A percentile compares a stretch with the other conserved stretches of the same genome.
phyloP scores from a whole-genome alignment of 1,140 invertebrate species.

The Conus betulinus region DNA sequence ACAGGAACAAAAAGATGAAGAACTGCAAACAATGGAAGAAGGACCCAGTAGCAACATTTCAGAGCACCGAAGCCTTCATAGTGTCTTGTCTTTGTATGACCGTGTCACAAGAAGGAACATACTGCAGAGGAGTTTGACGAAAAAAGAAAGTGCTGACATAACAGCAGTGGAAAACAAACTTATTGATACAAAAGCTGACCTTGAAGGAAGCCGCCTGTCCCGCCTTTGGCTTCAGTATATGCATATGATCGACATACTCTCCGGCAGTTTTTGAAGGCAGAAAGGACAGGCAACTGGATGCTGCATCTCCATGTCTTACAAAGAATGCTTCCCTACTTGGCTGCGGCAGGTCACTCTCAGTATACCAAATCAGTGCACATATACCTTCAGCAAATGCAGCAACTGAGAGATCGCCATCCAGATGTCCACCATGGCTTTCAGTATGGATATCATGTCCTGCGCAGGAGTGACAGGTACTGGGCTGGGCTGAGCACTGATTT shows the following conservation, averaged over 20 bases:
- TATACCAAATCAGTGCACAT: conserved; percentile 32
- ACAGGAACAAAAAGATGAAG: neutral
- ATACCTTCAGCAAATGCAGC: too few species aligned
- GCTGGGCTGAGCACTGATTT: too few species aligned
- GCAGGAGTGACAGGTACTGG: too few species aligned
- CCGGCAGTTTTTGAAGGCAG: conserved; percentile 45
- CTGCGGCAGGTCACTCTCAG: neutral
- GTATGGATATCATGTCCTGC: too few species aligned
- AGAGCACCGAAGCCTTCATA: neutral
- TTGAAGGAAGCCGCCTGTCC: neutral
- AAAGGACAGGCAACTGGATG: conserved; percentile 52
- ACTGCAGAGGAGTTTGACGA: too few species aligned
- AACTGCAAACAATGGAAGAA: neutral
- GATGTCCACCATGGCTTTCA: too few species aligned
- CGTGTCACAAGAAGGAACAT: too few species aligned
- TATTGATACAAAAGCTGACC: too few species aligned
- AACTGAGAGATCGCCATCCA: too few species aligned
- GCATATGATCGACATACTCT: conserved; percentile 40
- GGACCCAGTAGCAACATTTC: neutral
- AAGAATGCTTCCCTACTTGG: conserved; percentile 54
- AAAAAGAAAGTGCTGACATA: neutral
- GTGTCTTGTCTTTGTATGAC: neutral
- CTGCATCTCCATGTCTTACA: conserved; percentile 49
- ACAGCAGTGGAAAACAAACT: neutral
- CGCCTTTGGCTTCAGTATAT: conserved; percentile 49